These are phyloP conservation scores for Drosophila takahashii DNA, from an alignment of 1,140 invertebrate species.

Conservation along the genomic window DNA sequence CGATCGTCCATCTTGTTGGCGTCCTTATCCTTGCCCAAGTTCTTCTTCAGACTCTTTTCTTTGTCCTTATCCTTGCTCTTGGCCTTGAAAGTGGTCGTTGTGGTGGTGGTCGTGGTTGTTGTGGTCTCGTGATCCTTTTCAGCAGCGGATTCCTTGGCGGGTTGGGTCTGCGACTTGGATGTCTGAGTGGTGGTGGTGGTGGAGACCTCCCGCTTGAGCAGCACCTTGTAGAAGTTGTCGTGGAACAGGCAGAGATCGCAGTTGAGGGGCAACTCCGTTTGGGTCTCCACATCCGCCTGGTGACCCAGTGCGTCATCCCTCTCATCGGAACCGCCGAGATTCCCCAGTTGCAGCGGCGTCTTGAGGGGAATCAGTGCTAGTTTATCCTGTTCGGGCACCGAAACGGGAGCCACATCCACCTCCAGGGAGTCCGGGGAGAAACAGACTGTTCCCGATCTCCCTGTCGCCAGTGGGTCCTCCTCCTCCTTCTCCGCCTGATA, in stretches of 20 bases:
- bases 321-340: background rate
- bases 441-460: constrained; percentile 33
- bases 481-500: constrained; percentile 73
- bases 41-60: constrained; percentile 63
- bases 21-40: constrained; percentile 60
- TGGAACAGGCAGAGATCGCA: constrained; percentile 81
- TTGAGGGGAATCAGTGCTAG: constrained; percentile 69
- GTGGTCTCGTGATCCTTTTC: constrained; percentile 81
- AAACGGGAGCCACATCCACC: constrained; percentile 25
- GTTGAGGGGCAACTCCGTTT: constrained; percentile 77
- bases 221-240: constrained; percentile 82
- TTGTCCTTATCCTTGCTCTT: constrained; percentile 81
- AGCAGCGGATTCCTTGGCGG: constrained; percentile 56
- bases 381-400: constrained; percentile 34
- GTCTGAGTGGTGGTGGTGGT: constrained; percentile 83
- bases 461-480: constrained; percentile 39
- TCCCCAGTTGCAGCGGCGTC: constrained; percentile 14
- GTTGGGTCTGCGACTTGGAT: constrained; percentile 68
- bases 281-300: constrained; percentile 74
- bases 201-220: constrained; percentile 78
- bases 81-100: constrained; percentile 80
- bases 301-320: constrained; percentile 6
- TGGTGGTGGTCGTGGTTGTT: constrained; percentile 82
- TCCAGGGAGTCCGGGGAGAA: constrained; percentile 71
- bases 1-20: constrained; percentile 85